Evolutionary conservation across 1,140 invertebrate genomes (phyloP), one percentile per base, ranked within the genome.

Genomic region (Drosophila melanogaster): DNA sequence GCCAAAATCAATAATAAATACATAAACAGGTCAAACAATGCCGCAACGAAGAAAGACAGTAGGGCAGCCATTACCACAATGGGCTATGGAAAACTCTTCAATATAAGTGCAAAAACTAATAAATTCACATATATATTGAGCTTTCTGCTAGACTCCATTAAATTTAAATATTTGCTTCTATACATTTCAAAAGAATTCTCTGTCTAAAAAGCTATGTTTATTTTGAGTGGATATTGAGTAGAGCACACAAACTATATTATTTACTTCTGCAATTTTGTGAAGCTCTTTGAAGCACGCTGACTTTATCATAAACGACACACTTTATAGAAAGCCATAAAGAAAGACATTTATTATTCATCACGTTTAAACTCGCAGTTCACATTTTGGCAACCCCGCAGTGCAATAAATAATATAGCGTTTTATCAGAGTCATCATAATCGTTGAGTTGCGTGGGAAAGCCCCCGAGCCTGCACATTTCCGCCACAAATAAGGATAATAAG

Each of bases 361-460:
- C 49, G 49, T 51, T 35, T 51, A 15, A 19, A 10, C 22, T 24
- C 19, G 8, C 22, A 61, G 37, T 59, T 58, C 11, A 5, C 37
- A 41, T 30, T 30, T 12, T 1, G 22, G 10, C 11, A 35, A 26
- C 51, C 15, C 22, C 3, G 15, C 44, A 22, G 8, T 15, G 35
- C 46, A 7, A 53, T 59, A 65, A 67, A 65, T 51, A 53, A 67
- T 26, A 43, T 15, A 35, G 26, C 30, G 40, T 70, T 79, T 61
- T 69, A 58, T 83, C 58, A 70, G 66, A 74, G 66, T 60, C 74
- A 78, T 60, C 64, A 78, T 86, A 87, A 87, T 84, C 79, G 79
- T 49, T 61, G 66, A 66, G 56, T 87, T 47, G 84, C 84, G 77
- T 87, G 83, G 79, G 62, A 51, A 22, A 41, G 41, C 26, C 35